Evolutionary conservation across 2,888 invertebrate species (phyloP), one percentile per base, ranked within the genome.

Genomic region (Cepaea hortensis): DNA sequence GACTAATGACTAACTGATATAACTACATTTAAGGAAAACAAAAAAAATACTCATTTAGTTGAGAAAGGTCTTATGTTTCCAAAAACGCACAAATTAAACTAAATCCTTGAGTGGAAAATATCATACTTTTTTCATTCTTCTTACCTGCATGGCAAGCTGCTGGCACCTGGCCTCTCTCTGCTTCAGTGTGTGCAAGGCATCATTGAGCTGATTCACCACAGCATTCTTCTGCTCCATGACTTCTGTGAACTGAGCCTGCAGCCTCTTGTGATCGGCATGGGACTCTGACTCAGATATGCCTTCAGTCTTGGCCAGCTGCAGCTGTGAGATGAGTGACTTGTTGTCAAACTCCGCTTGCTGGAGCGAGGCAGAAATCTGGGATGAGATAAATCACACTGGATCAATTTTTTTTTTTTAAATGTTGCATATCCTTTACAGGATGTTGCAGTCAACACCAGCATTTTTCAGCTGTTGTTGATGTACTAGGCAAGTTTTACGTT

Each of bases 81-180:
- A 35, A 35, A 35, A 35, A 35, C 35, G 35, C 1, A 35, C 35
- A 35, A 35, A 35, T 35, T 35, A 35, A 35, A 35, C 35, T 35
- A 35, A 35, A 35, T 35, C 35, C 35, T 35, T 35, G 35, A 35
- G 35, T 35, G 35, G 35, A 35, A 35, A 35, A 35, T 35, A 35
- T 35, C 35, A 35, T 35, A 35, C 35, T 35, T 35, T 35, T 35
- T 35, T 35, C 35, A 35, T 48, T n/a, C 4, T 46, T 15, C 72
- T 84, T 88, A 93, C 93, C 91, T 93, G 93, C 90, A 91, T 90
- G 5, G 93, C 92, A n/a, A 93, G 88, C 85, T 93, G 93, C 85
- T 93, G 93, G 89, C 92, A 92, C 81, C 93, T 88, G 35, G 91
- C 89, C 76, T 93, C 92, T 81, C 91, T 88, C 88, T 92, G 92